Evolutionary conservation across 2,888 invertebrate species (phyloP).

Genomic region (Elgonia sp.): DNA sequence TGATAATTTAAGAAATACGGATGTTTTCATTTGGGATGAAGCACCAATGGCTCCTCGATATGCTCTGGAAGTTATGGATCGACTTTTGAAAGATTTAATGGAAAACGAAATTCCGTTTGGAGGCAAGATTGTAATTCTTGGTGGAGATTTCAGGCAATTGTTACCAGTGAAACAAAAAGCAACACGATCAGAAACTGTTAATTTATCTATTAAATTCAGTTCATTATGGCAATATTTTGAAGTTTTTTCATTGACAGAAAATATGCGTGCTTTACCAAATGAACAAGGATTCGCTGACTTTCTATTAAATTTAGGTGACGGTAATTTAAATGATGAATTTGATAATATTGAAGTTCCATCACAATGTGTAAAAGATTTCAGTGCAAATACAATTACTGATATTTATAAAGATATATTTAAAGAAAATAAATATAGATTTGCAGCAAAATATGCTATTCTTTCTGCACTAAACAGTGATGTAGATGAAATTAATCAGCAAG

Average conservation of each 20-base stretch:
- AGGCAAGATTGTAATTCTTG: neutral
- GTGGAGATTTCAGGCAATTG: neutral
- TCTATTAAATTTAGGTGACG: conserved; percentile 13
- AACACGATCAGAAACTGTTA: neutral
- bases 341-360: conserved; percentile 25
- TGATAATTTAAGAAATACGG: neutral
- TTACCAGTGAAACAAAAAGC: neutral
- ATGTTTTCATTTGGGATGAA: neutral
- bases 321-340: neutral
- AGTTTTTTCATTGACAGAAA: neutral
- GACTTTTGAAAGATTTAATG: conserved; percentile 14
- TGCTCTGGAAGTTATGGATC: conserved; percentile 6
- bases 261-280: neutral
- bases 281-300: conserved; percentile 27
- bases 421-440: too few relatives aligned
- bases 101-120: neutral
- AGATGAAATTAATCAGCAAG: too few relatives aligned
- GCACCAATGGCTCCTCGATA: neutral
- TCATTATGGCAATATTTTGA: neutral
- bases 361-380: too few relatives aligned
- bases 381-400: too few relatives aligned
- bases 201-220: conserved; percentile 5
- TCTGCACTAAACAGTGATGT: too few relatives aligned
- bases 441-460: too few relatives aligned
- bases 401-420: too few relatives aligned